These are phyloP conservation scores for Campoletis raptor DNA, from an alignment of 2,888 invertebrate species.

Conservation along the genomic window DNA sequence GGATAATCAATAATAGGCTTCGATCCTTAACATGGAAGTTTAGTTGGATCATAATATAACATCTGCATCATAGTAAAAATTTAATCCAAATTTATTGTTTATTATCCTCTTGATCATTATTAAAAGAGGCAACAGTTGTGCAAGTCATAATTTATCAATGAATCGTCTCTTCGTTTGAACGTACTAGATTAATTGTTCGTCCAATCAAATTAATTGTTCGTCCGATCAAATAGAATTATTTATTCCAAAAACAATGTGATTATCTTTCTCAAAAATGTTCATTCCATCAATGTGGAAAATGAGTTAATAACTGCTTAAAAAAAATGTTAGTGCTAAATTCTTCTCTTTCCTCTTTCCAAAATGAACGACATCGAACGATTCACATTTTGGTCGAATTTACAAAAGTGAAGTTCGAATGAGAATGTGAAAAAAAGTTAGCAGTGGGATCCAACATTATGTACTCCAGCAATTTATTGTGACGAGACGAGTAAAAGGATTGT, in stretches of 20 bases:
- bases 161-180: background rate
- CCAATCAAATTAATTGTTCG: background rate
- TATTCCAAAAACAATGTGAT: background rate
- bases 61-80: background rate
- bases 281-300: background rate
- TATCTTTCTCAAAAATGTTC: background rate
- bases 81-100: background rate
- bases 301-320: no score
- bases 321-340: background rate
- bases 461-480: background rate
- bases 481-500: background rate
- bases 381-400: background rate
- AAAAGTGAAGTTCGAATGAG: background rate
- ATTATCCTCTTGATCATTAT: background rate
- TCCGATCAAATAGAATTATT: background rate
- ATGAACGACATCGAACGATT: background rate
- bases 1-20: conserved; percentile 7
- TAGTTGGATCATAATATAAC: background rate
- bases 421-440: background rate
- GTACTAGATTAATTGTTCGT: background rate
- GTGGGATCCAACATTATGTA: background rate
- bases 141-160: background rate
- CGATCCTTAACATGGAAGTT: background rate
- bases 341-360: background rate
- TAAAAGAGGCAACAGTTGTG: background rate